Conservation (phyloP, 2,113 vertebrate genomes). For the Paramisgurnus dabryanus region DNA sequence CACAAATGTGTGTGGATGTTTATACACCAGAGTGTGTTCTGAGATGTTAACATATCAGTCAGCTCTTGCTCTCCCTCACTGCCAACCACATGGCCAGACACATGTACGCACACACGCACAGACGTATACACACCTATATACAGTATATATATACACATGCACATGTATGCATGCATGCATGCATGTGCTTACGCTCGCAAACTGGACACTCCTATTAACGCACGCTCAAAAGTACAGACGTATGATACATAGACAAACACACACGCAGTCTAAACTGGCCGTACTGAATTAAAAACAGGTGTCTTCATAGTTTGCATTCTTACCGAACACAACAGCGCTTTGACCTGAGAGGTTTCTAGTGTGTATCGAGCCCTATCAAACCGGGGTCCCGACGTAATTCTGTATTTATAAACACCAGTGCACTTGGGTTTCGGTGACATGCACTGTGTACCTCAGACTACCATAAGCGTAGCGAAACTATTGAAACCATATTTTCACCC, state of each 20-base stretch:
- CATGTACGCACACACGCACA: slow-evolving; percentile 68
- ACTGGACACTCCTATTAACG: neutral
- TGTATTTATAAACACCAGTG: slow-evolving; percentile 69
- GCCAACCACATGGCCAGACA: slow-evolving; percentile 63
- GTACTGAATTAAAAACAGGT: slow-evolving; percentile 80
- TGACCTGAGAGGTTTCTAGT: slow-evolving; percentile 74
- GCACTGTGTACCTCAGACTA: slow-evolving; percentile 59
- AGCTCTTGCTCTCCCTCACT: slow-evolving; percentile 60
- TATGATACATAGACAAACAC: slow-evolving; percentile 49
- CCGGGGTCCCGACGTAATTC: slow-evolving; percentile 67
- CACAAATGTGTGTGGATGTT: slow-evolving; percentile 62
- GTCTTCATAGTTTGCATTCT: slow-evolving; percentile 77
- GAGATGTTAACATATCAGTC: slow-evolving; percentile 73
- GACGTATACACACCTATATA: slow-evolving; percentile 50
- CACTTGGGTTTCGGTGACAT: slow-evolving; percentile 68
- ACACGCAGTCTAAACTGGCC: slow-evolving; percentile 55
- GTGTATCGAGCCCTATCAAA: slow-evolving; percentile 67
- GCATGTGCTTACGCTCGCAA: slow-evolving; percentile 12
- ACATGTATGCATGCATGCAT: neutral
- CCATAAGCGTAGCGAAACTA: slow-evolving; percentile 62
- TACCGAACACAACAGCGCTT: slow-evolving; percentile 74
- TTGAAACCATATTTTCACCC: slow-evolving; percentile 73
- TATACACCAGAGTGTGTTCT: slow-evolving; percentile 58
- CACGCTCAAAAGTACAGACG: slow-evolving; percentile 38
- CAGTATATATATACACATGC: slow-evolving; percentile 24